Evolutionary conservation across 1,140 invertebrate genomes (phyloP).

Genomic region (Anastrepha ludens): DNA sequence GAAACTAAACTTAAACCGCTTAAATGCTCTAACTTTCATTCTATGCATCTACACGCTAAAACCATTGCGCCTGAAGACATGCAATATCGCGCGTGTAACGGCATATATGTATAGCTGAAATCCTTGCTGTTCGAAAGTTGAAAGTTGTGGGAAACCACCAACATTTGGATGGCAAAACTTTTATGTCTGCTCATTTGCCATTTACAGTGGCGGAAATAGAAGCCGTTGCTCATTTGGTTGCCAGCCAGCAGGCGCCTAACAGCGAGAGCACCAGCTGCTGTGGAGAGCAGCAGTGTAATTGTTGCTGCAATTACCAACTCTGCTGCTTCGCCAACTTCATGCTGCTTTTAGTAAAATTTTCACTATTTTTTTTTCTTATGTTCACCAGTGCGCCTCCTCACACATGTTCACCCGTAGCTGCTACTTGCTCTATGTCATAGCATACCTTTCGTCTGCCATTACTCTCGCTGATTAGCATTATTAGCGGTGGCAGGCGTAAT

Average conservation of each 20-base stretch:
- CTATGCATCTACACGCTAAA: background rate
- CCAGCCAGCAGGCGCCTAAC: background rate
- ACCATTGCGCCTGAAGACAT: background rate
- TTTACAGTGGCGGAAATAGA: conserved; percentile 44
- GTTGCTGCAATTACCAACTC: background rate
- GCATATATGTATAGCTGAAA: no score
- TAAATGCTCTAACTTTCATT: no score
- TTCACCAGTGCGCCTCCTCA: background rate
- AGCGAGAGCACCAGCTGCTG: conserved; percentile 1
- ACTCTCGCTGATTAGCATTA: background rate
- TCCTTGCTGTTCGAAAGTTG: no score
- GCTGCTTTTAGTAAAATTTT: conserved; percentile 8
- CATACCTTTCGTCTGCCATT: background rate
- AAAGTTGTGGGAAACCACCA: background rate
- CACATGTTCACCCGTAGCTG: background rate
- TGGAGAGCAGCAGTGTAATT: background rate
- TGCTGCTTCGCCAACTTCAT: background rate
- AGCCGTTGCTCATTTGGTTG: background rate
- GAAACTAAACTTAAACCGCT: no score
- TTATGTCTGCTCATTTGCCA: conserved; percentile 47
- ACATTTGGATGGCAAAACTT: conserved; percentile 5
- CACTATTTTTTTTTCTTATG: no score
- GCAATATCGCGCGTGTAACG: background rate
- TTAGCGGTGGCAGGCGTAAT: background rate
- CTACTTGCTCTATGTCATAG: background rate